phyloP scores from a whole-genome alignment of 2,113 vertebrate species.

The Myotis yumanensis region DNA sequence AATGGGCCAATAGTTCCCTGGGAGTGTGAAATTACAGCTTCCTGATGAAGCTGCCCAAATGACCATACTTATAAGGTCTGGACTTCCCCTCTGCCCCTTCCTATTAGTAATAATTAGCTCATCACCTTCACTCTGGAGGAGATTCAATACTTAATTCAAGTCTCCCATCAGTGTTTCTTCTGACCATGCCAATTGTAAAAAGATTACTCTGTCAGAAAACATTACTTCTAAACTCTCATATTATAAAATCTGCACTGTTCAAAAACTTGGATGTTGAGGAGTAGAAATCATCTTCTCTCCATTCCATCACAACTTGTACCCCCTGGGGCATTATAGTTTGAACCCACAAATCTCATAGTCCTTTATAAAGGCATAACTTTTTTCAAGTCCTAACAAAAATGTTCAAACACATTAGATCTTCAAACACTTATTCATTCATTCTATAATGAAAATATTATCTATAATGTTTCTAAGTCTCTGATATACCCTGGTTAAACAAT shows the following conservation, averaged over 20 bases:
- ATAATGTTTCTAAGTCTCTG: background rate
- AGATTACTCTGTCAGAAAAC: background rate
- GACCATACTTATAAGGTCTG: too few relatives aligned
- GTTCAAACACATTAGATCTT: background rate
- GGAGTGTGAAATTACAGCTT: too few relatives aligned
- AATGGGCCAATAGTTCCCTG: too few relatives aligned
- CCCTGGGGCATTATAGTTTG: background rate
- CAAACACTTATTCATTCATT: background rate
- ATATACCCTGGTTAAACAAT: background rate
- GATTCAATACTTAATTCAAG: background rate
- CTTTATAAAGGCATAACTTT: background rate
- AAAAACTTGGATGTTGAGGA: background rate
- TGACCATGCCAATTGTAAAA: background rate
- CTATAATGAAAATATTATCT: background rate
- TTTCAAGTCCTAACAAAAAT: background rate
- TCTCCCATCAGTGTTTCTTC: background rate
- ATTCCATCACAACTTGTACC: background rate
- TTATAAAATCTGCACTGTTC: background rate
- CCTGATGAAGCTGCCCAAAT: too few relatives aligned
- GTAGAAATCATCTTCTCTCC: background rate
- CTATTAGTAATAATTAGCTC: too few relatives aligned
- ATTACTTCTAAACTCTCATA: background rate
- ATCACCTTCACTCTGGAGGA: background rate
- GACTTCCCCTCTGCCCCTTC: too few relatives aligned
- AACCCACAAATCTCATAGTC: background rate